Percentiles rank a stretch among this genome's conserved stretches.
Conservation (phyloP, 2,797 vertebrate genomes). For the Monodelphis domestica region DNA sequence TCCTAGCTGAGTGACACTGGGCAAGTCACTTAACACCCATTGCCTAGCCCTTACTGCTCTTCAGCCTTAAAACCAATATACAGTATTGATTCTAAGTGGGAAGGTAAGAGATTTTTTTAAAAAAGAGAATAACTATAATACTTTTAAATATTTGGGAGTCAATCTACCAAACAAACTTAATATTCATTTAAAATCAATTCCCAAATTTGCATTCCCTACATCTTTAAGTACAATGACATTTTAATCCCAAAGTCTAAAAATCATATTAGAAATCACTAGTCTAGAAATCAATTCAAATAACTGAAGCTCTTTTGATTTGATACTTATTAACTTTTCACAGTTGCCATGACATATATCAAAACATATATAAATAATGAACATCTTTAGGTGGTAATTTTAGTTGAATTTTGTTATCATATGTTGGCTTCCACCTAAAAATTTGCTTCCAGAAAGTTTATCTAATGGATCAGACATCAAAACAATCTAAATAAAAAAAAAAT, state of each 20-base stretch:
- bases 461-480: constrained; percentile 6
- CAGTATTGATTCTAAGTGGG: too few species aligned
- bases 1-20: too few species aligned
- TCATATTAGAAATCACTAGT: too few species aligned
- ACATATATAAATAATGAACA: background rate
- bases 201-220: background rate
- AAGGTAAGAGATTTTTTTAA: too few species aligned
- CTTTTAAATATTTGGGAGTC: too few species aligned
- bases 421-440: constrained; percentile 22
- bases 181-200: too few species aligned
- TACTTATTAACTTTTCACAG: background rate
- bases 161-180: too few species aligned
- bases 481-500: constrained; percentile 10
- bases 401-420: constrained; percentile 3
- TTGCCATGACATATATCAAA: background rate
- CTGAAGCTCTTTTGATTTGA: background rate
- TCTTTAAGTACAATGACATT: background rate
- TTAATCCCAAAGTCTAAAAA: background rate
- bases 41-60: too few species aligned
- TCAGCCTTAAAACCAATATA: too few species aligned
- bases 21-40: too few species aligned
- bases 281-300: too few species aligned
- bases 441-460: background rate
- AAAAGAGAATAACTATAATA: too few species aligned
- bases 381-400: background rate